Base-by-base conservation (phyloP, 2,113 vertebrate genomes). In the Lycaon pictus region DNA sequence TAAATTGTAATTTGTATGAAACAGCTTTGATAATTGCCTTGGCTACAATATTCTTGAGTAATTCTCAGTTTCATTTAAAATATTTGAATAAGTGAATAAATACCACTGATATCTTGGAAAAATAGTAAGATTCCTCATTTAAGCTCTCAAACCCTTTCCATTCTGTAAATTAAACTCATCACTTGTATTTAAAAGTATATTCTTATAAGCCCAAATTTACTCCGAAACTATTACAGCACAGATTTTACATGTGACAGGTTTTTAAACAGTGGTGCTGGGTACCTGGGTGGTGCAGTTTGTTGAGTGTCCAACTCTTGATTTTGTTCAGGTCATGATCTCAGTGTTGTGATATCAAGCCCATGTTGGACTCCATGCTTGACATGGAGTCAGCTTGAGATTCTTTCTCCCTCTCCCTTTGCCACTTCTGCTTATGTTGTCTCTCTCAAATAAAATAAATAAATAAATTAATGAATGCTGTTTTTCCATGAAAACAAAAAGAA, bases 11-110 rank as follows among this genome's bases (percentile, higher is more conserved):
- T 95, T 95, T 48, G 16, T 89, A 77, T 88, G 60, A 93, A 94
- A 79, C 37, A 72, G 20, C 22, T 92, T 93, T 95, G 63, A 71
- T 97, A 97, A 97, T 95, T 97, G 29, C 51, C 10, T 95, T 76
- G 15, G 32, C 35, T 93, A 83, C 22, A 87, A n/a, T 93, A 81
- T 93, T 96, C 27, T 77, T 94, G 58, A 81, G 51, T 90, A 93
- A 85, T 94, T 63, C 20, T 94, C 65, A 82, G 8, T 90, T 97
- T 96, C 48, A 95, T 55, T 93, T 67, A 90, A 88, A 82, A 76
- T 93, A 67, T 93, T 92, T 93, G 93, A 94, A 94, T 60, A 27
- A 88, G 11, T 95, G 19, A 89, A 71, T 95, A 90, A 94, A 88
- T 62, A 84, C 3, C 58, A 80, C 6, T 35, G 29, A 84, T 95